Conservation (phyloP, 2,797 vertebrate species). For the Microcaecilia unicolor region DNA sequence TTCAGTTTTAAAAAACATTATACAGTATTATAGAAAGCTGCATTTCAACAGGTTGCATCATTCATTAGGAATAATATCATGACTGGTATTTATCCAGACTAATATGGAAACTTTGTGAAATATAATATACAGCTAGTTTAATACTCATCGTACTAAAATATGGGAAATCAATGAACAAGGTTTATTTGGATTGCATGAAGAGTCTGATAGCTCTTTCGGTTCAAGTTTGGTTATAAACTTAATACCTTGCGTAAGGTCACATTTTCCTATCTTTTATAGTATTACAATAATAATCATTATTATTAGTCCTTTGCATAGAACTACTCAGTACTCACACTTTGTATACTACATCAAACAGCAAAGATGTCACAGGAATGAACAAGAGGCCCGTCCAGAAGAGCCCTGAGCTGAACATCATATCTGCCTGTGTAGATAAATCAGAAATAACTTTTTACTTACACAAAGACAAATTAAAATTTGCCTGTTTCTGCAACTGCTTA, state of each 20-base stretch:
- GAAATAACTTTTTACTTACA: neutral
- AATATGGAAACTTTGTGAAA: neutral
- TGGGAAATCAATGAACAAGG: conserved; percentile 1
- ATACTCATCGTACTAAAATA: neutral
- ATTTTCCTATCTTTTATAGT: too few species aligned
- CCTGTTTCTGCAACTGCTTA: conserved; percentile 41
- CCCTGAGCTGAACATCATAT: conserved; percentile 88
- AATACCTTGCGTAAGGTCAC: too few species aligned
- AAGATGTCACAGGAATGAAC: conserved; percentile 86
- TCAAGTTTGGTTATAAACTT: neutral
- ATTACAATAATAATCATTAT: too few species aligned
- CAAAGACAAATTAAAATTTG: conserved; percentile 2
- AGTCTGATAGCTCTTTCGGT: too few species aligned
- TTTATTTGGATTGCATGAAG: neutral
- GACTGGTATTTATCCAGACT: too few species aligned
- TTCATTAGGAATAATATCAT: too few species aligned
- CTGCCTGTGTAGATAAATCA: conserved; percentile 61
- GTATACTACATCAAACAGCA: conserved; percentile 85
- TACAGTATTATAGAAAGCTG: neutral
- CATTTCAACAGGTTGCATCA: too few species aligned
- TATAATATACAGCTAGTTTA: neutral
- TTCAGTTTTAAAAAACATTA: neutral
- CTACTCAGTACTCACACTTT: conserved; percentile 92
- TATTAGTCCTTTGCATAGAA: too few species aligned
- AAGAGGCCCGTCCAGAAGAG: conserved; percentile 92